A percentile compares a stretch with the other conserved stretches of the same genome.
Evolutionary conservation across 2,797 vertebrate genomes (phyloP).

Genomic region (Melanotaenia nigrans): DNA sequence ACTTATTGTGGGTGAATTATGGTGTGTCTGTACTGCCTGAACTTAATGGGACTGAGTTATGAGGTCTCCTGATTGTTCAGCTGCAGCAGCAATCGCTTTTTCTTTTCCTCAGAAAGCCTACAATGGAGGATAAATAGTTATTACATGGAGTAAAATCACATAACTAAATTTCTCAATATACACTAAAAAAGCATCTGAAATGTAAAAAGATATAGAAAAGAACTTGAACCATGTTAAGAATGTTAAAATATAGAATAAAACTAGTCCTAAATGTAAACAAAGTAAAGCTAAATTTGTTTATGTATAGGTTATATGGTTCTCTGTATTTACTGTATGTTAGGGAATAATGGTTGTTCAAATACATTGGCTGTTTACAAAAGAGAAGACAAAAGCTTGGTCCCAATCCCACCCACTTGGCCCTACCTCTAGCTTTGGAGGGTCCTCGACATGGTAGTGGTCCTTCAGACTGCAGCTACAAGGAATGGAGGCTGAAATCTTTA

Average conservation of each 20-base stretch:
- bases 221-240: background rate
- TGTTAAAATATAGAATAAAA: background rate
- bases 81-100: constrained; percentile 21
- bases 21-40: constrained; percentile 30
- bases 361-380: background rate
- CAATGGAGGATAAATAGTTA: constrained; percentile 19
- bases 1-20: constrained; percentile 44
- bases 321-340: background rate
- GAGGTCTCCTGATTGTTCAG: constrained; percentile 38
- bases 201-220: background rate
- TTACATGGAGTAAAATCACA: constrained; percentile 7
- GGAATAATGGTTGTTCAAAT: background rate
- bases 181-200: background rate
- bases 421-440: constrained; percentile 8
- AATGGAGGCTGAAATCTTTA: background rate
- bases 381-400: background rate
- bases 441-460: constrained; percentile 13
- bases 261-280: background rate
- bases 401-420: background rate
- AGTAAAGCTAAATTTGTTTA: background rate
- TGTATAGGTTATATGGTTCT: background rate
- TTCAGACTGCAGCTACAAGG: constrained; percentile 14
- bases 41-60: constrained; percentile 57
- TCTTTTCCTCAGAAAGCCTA: constrained; percentile 2
- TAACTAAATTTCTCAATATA: background rate